Evolutionary conservation across 2,888 invertebrate species (phyloP), one percentile per base, ranked within the genome.

Genomic region (Eueremaeus valkanovi): DNA sequence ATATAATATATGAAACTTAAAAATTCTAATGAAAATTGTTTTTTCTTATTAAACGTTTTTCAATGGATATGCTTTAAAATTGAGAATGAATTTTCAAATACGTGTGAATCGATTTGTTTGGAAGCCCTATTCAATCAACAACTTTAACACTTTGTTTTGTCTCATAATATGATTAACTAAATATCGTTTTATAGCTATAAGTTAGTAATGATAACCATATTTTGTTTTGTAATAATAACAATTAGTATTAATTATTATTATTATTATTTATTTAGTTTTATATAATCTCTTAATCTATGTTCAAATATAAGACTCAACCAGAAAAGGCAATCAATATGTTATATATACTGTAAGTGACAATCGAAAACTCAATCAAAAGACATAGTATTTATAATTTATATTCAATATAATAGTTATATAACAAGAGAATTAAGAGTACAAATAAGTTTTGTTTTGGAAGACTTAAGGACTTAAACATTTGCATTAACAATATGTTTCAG

Each of bases 51-150:
- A 45, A 18, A 51, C 8, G 21, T n/a, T 2, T 51, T 5, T 5
- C 51, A 5, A 51, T 51, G 3, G 27, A 58, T 29, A 29, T 58
- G 18, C 3, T 58, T 58, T 18, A 58, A 58, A 58, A 58, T 29
- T 58, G 27, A 58, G 27, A 27, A 18, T 58, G 27, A 29, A 58
- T 16, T 58, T 29, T n/a, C n/a, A n/a, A n/a, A n/a, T n/a, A 24
- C 24, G 21, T 55, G 27, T 58, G 27, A 16, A 29, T 58, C 16
- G 21, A 63, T 63, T 63, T 29, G 18, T 66, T 66, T 66, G 66
- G 66, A 66, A 66, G 66, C 66, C 66, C 66, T 66, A 66, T 66
- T 66, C 66, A 66, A 29, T 66, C 36, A 66, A 66, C 66, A 66
- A 66, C 66, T 66, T 66, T 33, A 36, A 66, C 66, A 66, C 66